Evolutionary conservation across 2,113 vertebrate species (phyloP), one percentile per base, ranked within the genome.

Genomic region (Chamaetylas fuelleborni): DNA sequence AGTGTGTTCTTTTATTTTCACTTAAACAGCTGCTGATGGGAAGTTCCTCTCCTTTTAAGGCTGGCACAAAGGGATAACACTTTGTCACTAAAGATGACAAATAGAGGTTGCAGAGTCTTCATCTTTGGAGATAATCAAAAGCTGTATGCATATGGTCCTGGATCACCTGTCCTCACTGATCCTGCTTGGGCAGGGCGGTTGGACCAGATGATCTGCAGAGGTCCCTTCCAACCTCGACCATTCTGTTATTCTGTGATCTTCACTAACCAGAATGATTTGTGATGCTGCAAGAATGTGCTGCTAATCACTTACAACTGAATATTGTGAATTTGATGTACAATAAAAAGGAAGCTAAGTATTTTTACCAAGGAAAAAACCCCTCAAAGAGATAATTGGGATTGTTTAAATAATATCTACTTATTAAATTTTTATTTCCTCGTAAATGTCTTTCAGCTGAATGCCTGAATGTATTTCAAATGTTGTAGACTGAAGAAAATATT

Each of bases 141-240:
- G 17, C 40, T 12, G 1, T 11, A 29, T 36, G 23, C 69, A 72
- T 11, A 6, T 9, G 4, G 60, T 51, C 33, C 19, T 78, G 50
- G 29, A 45, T 36, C 50, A 34, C 28, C 48, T 31, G 48, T 19
- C 28, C 33, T 67, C 1, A 1, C 22, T 60, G n/a, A 16, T 11
- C 12, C 22, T 36, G 33, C 48, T 77, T 87, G 54, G 54, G 33
- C 23, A 42, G 14, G 3, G 6, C 0, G 0, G 5, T n/a, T 8
- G 3, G 45, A 81, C 11, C 70, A 81, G 36, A 31, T 28, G 54
- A 54, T 36, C 23, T 54, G 43, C 38, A 73, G 22, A 81, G 8
- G 11, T 42, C 14, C 16, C 48, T 58, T 67, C 86, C 53, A 43
- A 4, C 20, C 14, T 53, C 82, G 79, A 38, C 16, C 5, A n/a